Evolutionary conservation across 2,797 vertebrate species (phyloP).

Genomic region (Pipistrellus nathusii): DNA sequence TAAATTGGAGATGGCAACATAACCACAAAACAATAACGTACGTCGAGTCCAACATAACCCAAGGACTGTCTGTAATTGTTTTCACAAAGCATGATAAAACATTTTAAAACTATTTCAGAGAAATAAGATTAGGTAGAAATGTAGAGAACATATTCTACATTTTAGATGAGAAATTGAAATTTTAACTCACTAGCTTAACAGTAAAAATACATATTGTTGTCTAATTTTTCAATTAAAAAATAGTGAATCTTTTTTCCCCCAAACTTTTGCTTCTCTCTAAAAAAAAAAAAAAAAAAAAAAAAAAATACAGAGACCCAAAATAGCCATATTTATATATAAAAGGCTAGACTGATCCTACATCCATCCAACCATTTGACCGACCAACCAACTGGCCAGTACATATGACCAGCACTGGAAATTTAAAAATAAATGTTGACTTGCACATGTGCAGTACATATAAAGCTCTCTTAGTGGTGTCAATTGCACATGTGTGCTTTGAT

Average conservation of each 20-base stretch:
- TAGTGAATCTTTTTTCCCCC: not conserved
- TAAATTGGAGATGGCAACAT: too few relatives aligned
- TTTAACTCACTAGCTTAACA: not conserved
- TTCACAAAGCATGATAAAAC: constrained; percentile 16
- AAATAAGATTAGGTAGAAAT: not conserved
- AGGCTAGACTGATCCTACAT: too few relatives aligned
- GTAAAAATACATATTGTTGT: not conserved
- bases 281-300: too few relatives aligned
- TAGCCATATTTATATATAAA: not conserved
- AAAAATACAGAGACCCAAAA: not conserved
- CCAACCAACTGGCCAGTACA: too few relatives aligned
- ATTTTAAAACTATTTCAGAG: constrained; percentile 48
- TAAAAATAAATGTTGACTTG: too few relatives aligned
- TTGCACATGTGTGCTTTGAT: too few relatives aligned
- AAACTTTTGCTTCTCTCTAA: not conserved
- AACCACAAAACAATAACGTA: too few relatives aligned
- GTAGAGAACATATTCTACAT: not conserved
- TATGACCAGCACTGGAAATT: too few relatives aligned
- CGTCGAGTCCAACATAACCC: too few relatives aligned
- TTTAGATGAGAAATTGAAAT: not conserved
- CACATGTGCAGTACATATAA: too few relatives aligned
- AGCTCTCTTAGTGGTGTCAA: too few relatives aligned
- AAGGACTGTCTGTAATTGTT: not conserved
- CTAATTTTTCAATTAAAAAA: constrained; percentile 13
- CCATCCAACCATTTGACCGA: too few relatives aligned